A percentile compares a stretch with the other conserved stretches of the same genome.
Conservation (phyloP, 30 jellyfish, hydroid and myxozoan species). For the Haliclystus octoradiatus region DNA sequence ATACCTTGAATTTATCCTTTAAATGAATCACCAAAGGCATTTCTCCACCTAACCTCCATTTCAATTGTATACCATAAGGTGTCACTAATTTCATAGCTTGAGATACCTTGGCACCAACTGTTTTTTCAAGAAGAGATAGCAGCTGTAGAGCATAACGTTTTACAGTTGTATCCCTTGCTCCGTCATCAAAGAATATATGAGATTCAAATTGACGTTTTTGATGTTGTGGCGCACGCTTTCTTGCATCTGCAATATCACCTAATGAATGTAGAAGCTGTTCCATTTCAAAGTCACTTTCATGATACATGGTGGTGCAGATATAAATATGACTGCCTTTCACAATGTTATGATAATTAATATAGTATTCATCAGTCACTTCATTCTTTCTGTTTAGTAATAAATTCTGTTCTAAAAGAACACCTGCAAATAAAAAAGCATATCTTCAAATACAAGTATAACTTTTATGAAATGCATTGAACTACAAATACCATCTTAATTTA, state of each 20-base stretch:
- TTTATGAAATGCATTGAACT: too few relatives aligned
- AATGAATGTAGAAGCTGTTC: slow-evolving; percentile 82
- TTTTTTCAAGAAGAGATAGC: slow-evolving; percentile 56
- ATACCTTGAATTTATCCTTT: slow-evolving; percentile 73
- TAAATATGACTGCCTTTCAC: slow-evolving; percentile 57
- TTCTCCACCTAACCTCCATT: slow-evolving; percentile 82
- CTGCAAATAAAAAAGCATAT: slow-evolving; percentile 16
- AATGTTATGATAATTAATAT: slow-evolving; percentile 37
- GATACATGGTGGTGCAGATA: slow-evolving; percentile 95
- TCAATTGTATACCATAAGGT: slow-evolving; percentile 83
- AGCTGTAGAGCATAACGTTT: slow-evolving; percentile 78
- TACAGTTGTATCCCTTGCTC: slow-evolving; percentile 65
- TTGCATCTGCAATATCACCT: slow-evolving; percentile 65
- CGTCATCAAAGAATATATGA: slow-evolving; percentile 80
- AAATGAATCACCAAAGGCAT: slow-evolving; percentile 88
- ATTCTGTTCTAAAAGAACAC: slow-evolving; percentile 64
- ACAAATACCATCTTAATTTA: too few relatives aligned
- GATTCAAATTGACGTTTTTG: slow-evolving; percentile 62
- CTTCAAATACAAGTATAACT: too few relatives aligned
- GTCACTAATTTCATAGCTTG: slow-evolving; percentile 63
- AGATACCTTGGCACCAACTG: slow-evolving; percentile 20
- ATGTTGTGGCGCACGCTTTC: slow-evolving; percentile 17
- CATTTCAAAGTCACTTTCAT: slow-evolving; percentile 93
- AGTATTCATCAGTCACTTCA: slow-evolving; percentile 57
- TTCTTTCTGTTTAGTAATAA: slow-evolving; percentile 55